Base-by-base conservation (phyloP, 1,140 invertebrate species). In the Macrobrachium nipponense region DNA sequence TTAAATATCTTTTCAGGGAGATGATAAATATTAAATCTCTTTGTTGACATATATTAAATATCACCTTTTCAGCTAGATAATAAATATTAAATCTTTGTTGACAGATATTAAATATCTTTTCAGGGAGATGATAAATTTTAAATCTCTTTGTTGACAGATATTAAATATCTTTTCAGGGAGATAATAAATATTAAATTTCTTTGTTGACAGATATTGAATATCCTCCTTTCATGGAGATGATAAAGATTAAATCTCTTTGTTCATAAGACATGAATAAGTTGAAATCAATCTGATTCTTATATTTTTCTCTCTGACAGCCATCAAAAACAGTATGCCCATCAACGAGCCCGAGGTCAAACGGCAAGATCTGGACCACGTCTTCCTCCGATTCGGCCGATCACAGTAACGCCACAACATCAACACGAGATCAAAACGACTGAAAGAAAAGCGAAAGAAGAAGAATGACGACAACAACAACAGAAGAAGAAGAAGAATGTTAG, bases 301-400 rank as follows among this genome's bases (percentile, higher is more conserved):
- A 43, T 18, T 72, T n/a, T 17, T 72, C 27, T 70, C 79, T 43
- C 14, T 27, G 27, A 17, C 83, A 86, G 83, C 78, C 66, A 80
- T 86, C 68, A 73, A 62, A 64, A 73, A 75, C 83, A 80, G 77
- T 68, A 86, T 86, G 77, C 77, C 77, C 4, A 60, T 86, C 36
- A 86, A 86, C 83, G 83, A 86, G 60, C 83, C 83, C 12, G 83
- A 86, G 61, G 77, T 86, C 58, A 86, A 86, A 51, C 83, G 83
- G 27, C 83, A 86, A 72, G 83, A 86, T 58, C 59, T 86, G 8
- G 83, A 86, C 43, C 83, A 86, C 77, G 83, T 86, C 18, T 86
- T 86, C 70, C 83, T 86, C 7, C 83, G 83, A 59, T 86, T 86
- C 83, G 83, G 83, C 14, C 76, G 83, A 20, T 43, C 77, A 20